These are phyloP conservation scores for Philotrypesis tridentata DNA, from an alignment of 1,140 invertebrate species.

Conservation along the genomic window DNA sequence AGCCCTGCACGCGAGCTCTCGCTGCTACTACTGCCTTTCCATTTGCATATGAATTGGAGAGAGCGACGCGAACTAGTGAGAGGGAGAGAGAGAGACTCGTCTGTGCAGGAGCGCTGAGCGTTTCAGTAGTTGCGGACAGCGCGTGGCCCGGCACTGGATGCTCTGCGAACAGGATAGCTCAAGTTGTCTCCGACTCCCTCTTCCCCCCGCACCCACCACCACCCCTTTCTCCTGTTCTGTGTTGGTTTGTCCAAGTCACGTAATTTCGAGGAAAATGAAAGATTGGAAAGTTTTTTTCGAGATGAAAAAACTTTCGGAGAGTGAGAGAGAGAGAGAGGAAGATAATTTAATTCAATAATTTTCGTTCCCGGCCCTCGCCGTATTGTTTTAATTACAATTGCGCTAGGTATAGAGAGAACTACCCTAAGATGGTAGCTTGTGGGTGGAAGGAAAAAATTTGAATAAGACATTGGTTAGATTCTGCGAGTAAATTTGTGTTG, in stretches of 20 bases:
- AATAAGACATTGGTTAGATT: too few species aligned
- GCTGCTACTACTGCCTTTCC: too few species aligned
- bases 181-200: constrained; percentile 55
- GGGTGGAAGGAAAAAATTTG: too few species aligned
- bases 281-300: background rate
- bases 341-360: too few species aligned
- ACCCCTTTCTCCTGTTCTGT: background rate
- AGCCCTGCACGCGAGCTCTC: constrained; percentile 55
- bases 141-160: constrained; percentile 25
- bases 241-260: background rate
- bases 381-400: too few species aligned
- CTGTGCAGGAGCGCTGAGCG: constrained; percentile 9
- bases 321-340: too few species aligned
- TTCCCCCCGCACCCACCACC: background rate
- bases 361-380: too few species aligned
- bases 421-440: too few species aligned
- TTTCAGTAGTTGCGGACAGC: constrained; percentile 38
- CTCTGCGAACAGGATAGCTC: constrained; percentile 55
- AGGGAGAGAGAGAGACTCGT: constrained; percentile 39
- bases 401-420: too few species aligned
- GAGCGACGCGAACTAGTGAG: constrained; percentile 46
- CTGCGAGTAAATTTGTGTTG: too few species aligned
- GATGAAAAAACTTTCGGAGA: background rate
- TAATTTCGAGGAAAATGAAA: background rate
- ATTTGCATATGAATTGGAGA: constrained; percentile 73